phyloP scores from a whole-genome alignment of 1,140 invertebrate species.

The Neuroterus valhalla region DNA sequence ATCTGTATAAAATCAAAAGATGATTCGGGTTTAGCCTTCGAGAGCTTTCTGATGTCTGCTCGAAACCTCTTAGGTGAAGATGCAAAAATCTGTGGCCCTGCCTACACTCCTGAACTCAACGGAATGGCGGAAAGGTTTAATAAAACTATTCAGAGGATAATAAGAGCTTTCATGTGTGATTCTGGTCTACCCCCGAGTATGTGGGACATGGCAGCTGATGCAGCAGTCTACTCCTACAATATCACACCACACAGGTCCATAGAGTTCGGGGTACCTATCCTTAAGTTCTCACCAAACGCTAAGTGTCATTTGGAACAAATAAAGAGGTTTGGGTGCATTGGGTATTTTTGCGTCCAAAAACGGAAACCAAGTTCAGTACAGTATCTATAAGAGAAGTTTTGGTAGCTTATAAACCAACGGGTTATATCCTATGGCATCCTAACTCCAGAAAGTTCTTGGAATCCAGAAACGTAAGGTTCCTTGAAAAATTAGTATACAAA shows the following conservation, averaged over 20 bases:
- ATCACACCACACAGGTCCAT: conserved; percentile 49
- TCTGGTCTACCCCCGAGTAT: background rate
- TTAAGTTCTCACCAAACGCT: conserved; percentile 33
- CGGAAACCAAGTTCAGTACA: conserved; percentile 30
- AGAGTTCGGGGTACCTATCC: conserved; percentile 40
- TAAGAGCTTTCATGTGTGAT: no score
- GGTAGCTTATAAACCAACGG: conserved; percentile 42
- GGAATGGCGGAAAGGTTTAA: conserved; percentile 56
- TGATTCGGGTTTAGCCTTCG: no score
- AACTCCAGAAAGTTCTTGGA: conserved; percentile 42
- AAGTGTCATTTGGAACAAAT: conserved; percentile 36
- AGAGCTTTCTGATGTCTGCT: conserved; percentile 27
- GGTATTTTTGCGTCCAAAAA: conserved; percentile 28
- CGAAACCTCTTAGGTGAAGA: conserved; percentile 37
- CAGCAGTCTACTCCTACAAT: conserved; percentile 63
- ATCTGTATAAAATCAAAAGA: no score
- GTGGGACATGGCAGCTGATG: conserved; percentile 64
- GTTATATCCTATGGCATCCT: conserved; percentile 6
- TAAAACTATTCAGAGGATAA: no score
- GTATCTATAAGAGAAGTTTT: conserved; percentile 43
- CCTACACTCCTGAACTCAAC: conserved; percentile 54
- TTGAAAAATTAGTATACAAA: conserved; percentile 38
- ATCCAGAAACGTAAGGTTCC: conserved; percentile 40
- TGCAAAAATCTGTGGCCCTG: conserved; percentile 1
- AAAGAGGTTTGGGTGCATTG: conserved; percentile 36